These are phyloP conservation scores for Scylla paramamosain DNA, from an alignment of 1,140 invertebrate species.

Conservation along the genomic window DNA sequence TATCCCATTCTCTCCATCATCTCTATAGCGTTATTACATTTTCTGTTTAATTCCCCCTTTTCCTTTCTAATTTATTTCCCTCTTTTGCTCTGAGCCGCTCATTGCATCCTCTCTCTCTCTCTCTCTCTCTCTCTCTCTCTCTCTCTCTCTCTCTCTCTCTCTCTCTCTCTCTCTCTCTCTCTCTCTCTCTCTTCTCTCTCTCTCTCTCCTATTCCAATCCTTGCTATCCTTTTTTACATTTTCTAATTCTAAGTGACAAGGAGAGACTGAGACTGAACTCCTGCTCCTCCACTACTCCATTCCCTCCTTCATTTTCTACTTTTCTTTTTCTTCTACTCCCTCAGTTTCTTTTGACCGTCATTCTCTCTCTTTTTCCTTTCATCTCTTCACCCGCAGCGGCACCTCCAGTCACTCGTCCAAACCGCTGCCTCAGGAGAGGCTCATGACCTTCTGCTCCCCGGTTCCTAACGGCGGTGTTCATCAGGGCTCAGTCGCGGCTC, in stretches of 20 bases:
- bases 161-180: conserved; percentile 40
- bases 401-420: not conserved
- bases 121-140: conserved; percentile 43
- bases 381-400: not conserved
- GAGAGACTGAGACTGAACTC: too few species aligned
- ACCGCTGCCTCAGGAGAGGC: not conserved
- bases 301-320: not conserved
- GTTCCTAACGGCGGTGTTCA: too few species aligned
- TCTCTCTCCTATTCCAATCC: conserved; percentile 25
- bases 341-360: not conserved
- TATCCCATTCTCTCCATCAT: too few species aligned
- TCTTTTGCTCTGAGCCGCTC: too few species aligned
- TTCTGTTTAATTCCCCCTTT: too few species aligned
- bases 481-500: too few species aligned
- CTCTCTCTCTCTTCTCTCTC: conserved; percentile 42
- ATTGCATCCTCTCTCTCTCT: not conserved
- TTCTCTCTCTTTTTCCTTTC: not conserved
- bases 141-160: conserved; percentile 26
- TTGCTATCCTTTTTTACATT: not conserved
- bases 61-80: too few species aligned
- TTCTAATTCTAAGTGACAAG: not conserved
- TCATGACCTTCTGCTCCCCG: not conserved
- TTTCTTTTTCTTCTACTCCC: not conserved
- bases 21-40: too few species aligned
- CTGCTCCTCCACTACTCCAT: not conserved